These are phyloP conservation scores for Caenorhabditis becei DNA, from an alignment of 2,888 invertebrate species.

Conservation along the genomic window DNA sequence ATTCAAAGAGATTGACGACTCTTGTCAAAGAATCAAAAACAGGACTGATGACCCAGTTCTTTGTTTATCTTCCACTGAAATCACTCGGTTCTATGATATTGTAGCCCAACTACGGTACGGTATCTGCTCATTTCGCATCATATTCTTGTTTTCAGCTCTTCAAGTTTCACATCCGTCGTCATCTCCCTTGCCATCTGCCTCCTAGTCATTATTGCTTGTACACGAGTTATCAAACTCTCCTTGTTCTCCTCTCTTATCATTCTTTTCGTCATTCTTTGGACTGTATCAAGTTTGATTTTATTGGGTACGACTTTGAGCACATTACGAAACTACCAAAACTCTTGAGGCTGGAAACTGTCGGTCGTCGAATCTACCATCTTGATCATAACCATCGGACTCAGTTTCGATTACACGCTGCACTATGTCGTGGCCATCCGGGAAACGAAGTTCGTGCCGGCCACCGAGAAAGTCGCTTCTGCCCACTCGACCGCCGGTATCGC, in stretches of 20 bases:
- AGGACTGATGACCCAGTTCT: constrained; percentile 34
- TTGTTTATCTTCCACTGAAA: constrained; percentile 64
- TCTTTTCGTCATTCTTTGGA: constrained; percentile 63
- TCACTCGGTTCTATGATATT: constrained; percentile 66
- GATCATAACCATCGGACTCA: constrained; percentile 78
- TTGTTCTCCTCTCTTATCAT: constrained; percentile 60
- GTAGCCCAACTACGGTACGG: constrained; percentile 48
- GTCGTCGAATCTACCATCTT: constrained; percentile 80
- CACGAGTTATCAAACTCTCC: constrained; percentile 63
- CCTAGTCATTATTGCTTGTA: constrained; percentile 72
- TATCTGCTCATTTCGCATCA: neutral
- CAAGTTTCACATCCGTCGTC: constrained; percentile 61
- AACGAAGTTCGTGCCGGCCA: constrained; percentile 26
- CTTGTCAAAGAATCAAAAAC: constrained; percentile 21
- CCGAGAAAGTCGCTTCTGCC: constrained; percentile 54
- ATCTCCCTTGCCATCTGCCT: constrained; percentile 74
- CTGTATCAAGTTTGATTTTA: constrained; percentile 58
- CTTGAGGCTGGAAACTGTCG: constrained; percentile 78
- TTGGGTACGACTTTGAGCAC: constrained; percentile 42
- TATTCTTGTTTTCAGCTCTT: constrained; percentile 41
- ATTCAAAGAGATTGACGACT: constrained; percentile 55
- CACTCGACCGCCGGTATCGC: constrained; percentile 65
- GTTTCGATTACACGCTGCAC: constrained; percentile 80
- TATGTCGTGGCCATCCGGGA: constrained; percentile 64
- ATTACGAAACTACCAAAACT: neutral